Evolutionary conservation across 2,113 vertebrate species (phyloP), one percentile per base, ranked within the genome.

Genomic region (Rousettus leschenaultii): DNA sequence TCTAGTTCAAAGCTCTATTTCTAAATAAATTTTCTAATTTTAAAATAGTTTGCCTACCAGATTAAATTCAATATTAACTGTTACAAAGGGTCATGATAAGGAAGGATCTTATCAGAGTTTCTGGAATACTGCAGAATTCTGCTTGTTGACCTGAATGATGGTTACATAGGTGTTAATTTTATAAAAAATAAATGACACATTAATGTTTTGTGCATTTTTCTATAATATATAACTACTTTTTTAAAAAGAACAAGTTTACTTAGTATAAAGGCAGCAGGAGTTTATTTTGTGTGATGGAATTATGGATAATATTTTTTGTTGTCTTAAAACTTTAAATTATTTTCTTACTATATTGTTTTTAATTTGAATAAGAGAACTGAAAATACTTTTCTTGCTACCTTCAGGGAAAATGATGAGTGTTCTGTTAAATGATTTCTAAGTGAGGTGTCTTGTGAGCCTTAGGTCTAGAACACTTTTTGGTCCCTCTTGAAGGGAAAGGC

Each of bases 301-400:
- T 87, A 21, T 51, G 28, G 65, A 19, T 94, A 48, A 28, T 71
- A 45, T 78, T 43, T 92, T 92, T 63, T 96, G 28, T n/a, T 68
- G 45, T 85, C 94, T 63, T n/a, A 15, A 86, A 80, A 91, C 30
- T 33, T 86, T 77, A 85, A 63, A 63, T 73, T 78, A 18, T 89
- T 21, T 85, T 91, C 51, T 79, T 35, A 43, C 9, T 26, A 38
- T 40, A 30, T 51, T 94, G 74, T 43, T 94, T 97, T 96, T 68
- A 48, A 89, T 45, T 91, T 10, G 1, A 16, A 18, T 70, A 89
- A 66, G 75, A 83, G 48, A 93, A 89, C 38, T 86, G 40, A 74
- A 93, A 91, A 84, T 92, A 51, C 66, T 91, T 94, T 86, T 51
- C 68, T 96, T 96, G 33, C 55, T 90, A 19, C 6, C 65, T 73